Percentiles rank a stretch among this genome's conserved stretches.
These are phyloP conservation scores for Adelosebastes latens DNA, from an alignment of 2,797 vertebrate species.

Conservation along the genomic window DNA sequence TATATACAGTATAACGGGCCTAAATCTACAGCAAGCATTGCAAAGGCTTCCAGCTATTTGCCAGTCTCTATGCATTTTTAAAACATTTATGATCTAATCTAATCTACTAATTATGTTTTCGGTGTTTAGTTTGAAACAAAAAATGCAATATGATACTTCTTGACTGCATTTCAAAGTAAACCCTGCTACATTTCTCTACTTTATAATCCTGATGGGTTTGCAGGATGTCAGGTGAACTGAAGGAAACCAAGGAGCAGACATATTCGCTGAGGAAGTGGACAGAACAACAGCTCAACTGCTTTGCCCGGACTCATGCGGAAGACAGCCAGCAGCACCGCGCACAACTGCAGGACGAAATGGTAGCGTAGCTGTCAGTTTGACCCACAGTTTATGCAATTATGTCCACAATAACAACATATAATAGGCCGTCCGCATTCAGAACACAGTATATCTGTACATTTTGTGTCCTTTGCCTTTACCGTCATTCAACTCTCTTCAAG, in stretches of 20 bases:
- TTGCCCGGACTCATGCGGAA: slow-evolving; percentile 64
- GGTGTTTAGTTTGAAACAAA: neutral
- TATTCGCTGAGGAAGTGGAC: slow-evolving; percentile 77
- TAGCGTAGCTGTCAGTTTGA: slow-evolving; percentile 36
- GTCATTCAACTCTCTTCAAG: neutral
- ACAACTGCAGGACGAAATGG: slow-evolving; percentile 76
- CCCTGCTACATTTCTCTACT: neutral
- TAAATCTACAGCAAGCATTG: neutral
- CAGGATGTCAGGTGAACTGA: slow-evolving; percentile 79
- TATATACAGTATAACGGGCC: neutral
- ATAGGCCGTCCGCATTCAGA: neutral
- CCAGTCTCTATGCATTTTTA: neutral
- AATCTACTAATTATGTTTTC: neutral
- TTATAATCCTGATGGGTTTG: neutral
- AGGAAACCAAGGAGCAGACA: slow-evolving; percentile 74
- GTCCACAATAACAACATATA: neutral
- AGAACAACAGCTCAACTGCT: slow-evolving; percentile 73
- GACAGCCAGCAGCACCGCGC: slow-evolving; percentile 65
- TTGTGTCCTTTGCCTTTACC: neutral
- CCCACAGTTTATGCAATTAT: neutral
- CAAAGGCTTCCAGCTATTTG: neutral
- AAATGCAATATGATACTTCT: neutral
- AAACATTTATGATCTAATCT: neutral
- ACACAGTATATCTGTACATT: neutral
- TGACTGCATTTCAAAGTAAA: neutral